Evolutionary conservation across 2,797 vertebrate species (phyloP).

Genomic region (Valencia hispanica): DNA sequence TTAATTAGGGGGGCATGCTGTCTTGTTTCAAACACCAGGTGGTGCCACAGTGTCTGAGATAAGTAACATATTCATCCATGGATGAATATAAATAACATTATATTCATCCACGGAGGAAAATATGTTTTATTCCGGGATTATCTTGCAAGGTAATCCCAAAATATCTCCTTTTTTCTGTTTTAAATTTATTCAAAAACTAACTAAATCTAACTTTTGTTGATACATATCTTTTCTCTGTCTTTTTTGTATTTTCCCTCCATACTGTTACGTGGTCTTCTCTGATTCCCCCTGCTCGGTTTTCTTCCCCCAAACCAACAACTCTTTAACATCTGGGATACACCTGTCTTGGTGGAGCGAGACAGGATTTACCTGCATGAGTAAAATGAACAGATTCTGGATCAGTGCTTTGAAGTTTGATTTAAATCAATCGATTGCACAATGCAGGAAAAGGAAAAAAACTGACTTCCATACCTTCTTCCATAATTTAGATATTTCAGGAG

Average conservation of each 20-base stretch:
- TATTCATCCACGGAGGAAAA: too few species aligned
- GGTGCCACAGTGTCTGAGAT: constrained; percentile 35
- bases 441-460: not conserved
- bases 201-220: constrained; percentile 14
- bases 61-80: not conserved
- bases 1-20: not conserved
- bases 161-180: not conserved
- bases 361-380: constrained; percentile 25
- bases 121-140: too few species aligned
- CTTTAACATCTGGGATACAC: constrained; percentile 68
- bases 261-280: constrained; percentile 22
- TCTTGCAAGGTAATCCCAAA: not conserved
- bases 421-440: not conserved
- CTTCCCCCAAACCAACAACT: not conserved
- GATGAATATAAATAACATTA: too few species aligned
- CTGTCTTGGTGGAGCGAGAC: constrained; percentile 37
- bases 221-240: constrained; percentile 11
- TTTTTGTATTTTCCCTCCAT: constrained; percentile 12
- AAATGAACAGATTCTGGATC: not conserved
- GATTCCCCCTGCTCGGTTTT: not conserved
- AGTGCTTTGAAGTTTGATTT: not conserved
- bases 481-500: not conserved
- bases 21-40: constrained; percentile 46
- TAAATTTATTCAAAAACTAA: not conserved
- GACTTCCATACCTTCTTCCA: not conserved